Evolutionary conservation across 2,113 vertebrate species (phyloP).

Genomic region (Emberiza fucata): DNA sequence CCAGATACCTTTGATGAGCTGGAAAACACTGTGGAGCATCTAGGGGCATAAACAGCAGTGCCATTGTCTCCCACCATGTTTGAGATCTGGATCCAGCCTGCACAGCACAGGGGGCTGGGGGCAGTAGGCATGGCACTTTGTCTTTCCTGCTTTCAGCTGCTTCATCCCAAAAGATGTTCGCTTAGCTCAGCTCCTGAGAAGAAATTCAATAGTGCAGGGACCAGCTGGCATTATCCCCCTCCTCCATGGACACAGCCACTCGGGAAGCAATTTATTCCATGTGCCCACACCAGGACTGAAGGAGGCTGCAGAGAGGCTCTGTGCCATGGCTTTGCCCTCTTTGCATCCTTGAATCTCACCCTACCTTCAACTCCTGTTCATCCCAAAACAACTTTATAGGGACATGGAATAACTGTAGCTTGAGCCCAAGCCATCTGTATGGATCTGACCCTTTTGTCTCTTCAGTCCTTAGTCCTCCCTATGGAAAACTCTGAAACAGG

Average conservation of each 20-base stretch:
- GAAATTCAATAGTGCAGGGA: not conserved
- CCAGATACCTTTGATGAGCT: not conserved
- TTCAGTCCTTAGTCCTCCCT: not conserved
- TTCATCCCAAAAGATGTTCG: not conserved
- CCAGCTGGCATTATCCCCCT: slow-evolving; percentile 39
- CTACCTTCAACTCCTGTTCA: not conserved
- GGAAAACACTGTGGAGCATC: not conserved
- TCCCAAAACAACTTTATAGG: not conserved
- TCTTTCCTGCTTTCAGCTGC: not conserved
- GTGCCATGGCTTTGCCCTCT: not conserved
- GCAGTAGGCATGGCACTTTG: not conserved
- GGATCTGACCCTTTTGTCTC: not conserved
- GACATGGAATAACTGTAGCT: not conserved
- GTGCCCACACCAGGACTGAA: not conserved
- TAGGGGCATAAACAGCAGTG: not conserved
- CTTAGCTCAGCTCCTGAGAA: not conserved
- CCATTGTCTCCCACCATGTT: not conserved
- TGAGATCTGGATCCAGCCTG: not conserved
- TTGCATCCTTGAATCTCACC: not conserved
- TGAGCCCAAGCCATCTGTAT: not conserved
- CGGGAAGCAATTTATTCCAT: not conserved
- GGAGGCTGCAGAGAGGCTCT: not conserved
- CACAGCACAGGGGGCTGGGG: not conserved
- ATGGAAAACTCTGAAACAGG: not conserved
- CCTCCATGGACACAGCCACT: not conserved